Evolutionary conservation across 2,113 vertebrate genomes (phyloP), one percentile per base, ranked within the genome.

Genomic region (Pseudorhombus dupliciocellatus): DNA sequence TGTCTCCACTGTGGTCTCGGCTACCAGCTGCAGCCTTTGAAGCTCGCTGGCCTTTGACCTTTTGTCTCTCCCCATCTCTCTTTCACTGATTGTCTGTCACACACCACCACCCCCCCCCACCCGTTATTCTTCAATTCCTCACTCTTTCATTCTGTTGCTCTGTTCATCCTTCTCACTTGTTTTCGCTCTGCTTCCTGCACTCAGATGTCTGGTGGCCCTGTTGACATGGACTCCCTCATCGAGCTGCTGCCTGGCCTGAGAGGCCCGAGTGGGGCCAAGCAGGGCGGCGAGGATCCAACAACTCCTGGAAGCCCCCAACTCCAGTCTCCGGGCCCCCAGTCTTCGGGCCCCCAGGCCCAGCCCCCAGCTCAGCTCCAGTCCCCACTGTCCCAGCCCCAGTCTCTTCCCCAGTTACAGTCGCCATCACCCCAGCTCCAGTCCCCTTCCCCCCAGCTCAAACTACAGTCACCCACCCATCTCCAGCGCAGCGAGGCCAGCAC

Each of bases 241-340:
- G 95, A 96, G 89, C 91, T 96, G 74, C 87, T 96, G 66, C 95
- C 96, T n/a, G 90, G 94, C 0, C 87, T 94, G 83, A 94, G 95
- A 89, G 94, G 94, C 81, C 90, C 91, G 0, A 83, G 88, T 15
- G 94, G 91, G 72, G 93, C 93, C 83, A 91, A 77, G 69, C 93
- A 5, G 85, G 91, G 62, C 81, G 66, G 53, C 0, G 89, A 82
- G 69, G 84, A 80, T 59, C 66, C 63, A 9, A 5, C 72, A n/a
- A 76, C 82, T 46, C 76, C 81, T 25, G 88, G 77, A 60, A 79
- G 75, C 62, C 81, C 75, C 67, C 79, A 77, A 4, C 83, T 81
- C 57, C 86, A 83, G 16, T 88, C 87, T 77, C 88, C 88, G 5
- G 73, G 55, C 51, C 40, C 82, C 34, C 77, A 67, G 26, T 12